Base-by-base conservation (phyloP, 2,113 vertebrate species). In the Macquaria australasica region DNA sequence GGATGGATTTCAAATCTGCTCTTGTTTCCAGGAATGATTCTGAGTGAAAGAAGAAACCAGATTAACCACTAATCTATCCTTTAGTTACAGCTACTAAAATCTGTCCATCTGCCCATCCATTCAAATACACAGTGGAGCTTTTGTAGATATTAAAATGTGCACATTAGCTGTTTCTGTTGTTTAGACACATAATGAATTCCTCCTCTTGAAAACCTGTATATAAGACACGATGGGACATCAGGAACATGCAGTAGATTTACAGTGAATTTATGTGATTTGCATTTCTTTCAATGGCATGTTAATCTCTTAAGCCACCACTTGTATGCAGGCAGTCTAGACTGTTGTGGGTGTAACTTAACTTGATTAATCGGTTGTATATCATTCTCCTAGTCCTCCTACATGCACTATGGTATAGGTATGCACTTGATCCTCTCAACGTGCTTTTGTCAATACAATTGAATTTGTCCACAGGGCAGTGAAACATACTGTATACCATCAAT, bases 1-100 rank as follows among this genome's bases (percentile, higher is more conserved):
- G 92, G 94, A 94, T 94, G 90, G 92, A 94, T 94, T 95, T 94
- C 91, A 94, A 92, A 92, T 93, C 90, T 87, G 82, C 92, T 92
- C 93, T 84, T 89, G 88, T 93, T 95, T 95, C 93, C 92, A 93
- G 91, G 92, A 94, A 93, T 88, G 90, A 92, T 86, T 91, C 83
- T 37, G 91, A 90, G 86, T 89, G 92, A 93, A 93, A 95, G 93
- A 93, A 93, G 91, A 91, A 89, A 88, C 90, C 91, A 93, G 94
- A 94, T 94, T 94, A 94, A 87, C 67, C 86, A 62, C 87, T 92
- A 93, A 94, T 93, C 91, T 91, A 86, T 83, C 74, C 87, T 90
- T 90, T 88, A 81, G 87, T 94, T 91, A 82, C 86, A 81, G 64
- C 87, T 82, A 59, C 73, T 79, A 58, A 89, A 90, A 88, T 88